Conservation (phyloP, 1,140 invertebrate species). For the Frieseomelitta varia region DNA sequence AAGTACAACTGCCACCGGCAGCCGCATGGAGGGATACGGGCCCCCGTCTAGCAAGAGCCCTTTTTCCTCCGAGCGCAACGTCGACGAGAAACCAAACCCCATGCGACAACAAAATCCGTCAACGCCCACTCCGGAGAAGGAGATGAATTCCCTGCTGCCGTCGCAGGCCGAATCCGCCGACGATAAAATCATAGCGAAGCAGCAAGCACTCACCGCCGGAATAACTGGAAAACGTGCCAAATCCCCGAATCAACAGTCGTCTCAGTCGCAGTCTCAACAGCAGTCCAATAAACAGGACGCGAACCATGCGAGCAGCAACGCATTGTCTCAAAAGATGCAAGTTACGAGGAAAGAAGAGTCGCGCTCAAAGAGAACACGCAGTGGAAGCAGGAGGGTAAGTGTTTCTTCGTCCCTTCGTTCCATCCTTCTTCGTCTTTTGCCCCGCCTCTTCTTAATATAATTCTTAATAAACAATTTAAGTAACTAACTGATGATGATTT, state of each 20-base stretch:
- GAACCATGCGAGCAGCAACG: constrained; percentile 52
- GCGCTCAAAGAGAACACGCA: constrained; percentile 74
- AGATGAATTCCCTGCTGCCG: constrained; percentile 48
- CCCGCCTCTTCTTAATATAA: not conserved
- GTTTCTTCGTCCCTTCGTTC: not conserved
- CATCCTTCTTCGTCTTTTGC: not conserved
- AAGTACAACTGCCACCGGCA: constrained; percentile 79
- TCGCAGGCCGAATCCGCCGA: constrained; percentile 80
- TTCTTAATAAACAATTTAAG: not conserved
- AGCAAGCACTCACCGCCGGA: constrained; percentile 86
- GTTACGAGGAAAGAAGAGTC: constrained; percentile 75
- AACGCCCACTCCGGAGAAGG: constrained; percentile 76
- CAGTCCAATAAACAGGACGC: constrained; percentile 64
- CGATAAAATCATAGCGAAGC: constrained; percentile 87
- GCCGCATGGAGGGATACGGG: constrained; percentile 87
- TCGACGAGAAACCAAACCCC: constrained; percentile 77
- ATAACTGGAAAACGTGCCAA: constrained; percentile 83
- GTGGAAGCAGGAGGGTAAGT: constrained; percentile 76
- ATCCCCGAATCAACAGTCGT: constrained; percentile 68
- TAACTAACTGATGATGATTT: not conserved
- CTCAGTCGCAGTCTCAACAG: constrained; percentile 11
- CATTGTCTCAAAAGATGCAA: constrained; percentile 57
- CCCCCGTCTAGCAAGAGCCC: constrained; percentile 89
- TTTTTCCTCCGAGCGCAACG: constrained; percentile 81
- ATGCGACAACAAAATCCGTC: constrained; percentile 65